Percentiles rank a stretch among this genome's conserved stretches.
Evolutionary conservation across 2,113 vertebrate species (phyloP).

Genomic region (Sclerurus mexicanus): DNA sequence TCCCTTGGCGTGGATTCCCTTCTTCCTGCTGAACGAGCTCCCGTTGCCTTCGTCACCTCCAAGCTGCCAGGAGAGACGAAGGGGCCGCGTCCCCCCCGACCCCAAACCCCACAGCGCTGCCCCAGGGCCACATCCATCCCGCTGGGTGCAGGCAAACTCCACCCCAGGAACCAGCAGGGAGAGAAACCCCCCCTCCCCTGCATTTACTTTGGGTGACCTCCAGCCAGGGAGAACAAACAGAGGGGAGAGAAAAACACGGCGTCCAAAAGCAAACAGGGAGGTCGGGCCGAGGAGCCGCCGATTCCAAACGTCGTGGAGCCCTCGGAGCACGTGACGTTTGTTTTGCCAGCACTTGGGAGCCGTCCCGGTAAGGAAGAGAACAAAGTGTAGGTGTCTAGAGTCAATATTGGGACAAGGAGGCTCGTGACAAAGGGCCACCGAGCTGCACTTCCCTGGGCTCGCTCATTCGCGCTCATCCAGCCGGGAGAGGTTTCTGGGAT

Average conservation of each 20-base stretch:
- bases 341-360: constrained; percentile 72
- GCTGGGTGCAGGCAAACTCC: background rate
- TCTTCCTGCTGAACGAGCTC: background rate
- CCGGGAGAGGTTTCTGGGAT: background rate
- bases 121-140: background rate
- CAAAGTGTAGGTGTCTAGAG: constrained; percentile 62
- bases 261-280: constrained; percentile 69
- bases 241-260: background rate
- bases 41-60: background rate
- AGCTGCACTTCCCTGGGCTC: background rate
- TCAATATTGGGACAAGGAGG: constrained; percentile 79
- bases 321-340: constrained; percentile 72
- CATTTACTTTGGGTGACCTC: constrained; percentile 19
- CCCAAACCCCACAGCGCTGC: background rate
- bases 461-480: background rate
- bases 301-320: constrained; percentile 33
- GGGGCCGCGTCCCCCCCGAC: background rate
- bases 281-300: background rate
- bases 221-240: background rate
- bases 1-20: background rate
- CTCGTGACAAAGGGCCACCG: constrained; percentile 42
- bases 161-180: no score
- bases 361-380: constrained; percentile 68
- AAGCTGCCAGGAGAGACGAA: background rate
- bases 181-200: background rate